phyloP scores from a whole-genome alignment of 2,888 invertebrate species.

The Perithous albicinctus region DNA sequence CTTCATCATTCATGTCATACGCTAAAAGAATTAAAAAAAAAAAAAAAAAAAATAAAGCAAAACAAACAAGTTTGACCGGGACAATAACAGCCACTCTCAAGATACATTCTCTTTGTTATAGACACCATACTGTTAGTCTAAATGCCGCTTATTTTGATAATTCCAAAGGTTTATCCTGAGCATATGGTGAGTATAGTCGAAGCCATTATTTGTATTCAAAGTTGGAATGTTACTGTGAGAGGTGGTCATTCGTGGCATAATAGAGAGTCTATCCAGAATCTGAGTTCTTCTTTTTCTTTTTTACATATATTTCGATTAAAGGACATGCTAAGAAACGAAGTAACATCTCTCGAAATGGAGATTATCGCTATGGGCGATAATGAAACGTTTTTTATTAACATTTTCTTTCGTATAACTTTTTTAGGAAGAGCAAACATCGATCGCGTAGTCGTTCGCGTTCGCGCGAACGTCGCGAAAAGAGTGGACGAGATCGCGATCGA shows the following conservation, averaged over 20 bases:
- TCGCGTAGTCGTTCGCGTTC: conserved; percentile 84
- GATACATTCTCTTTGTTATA: conserved; percentile 84
- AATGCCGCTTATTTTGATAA: conserved; percentile 84
- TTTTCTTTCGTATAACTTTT: conserved; percentile 64
- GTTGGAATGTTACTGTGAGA: conserved; percentile 65
- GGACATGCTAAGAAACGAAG: conserved; percentile 41
- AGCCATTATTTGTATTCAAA: conserved; percentile 64
- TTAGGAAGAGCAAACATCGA: conserved; percentile 85
- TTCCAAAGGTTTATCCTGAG: conserved; percentile 83
- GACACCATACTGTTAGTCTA: conserved; percentile 84
- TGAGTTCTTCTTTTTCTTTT: too few species aligned
- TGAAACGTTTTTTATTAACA: background rate
- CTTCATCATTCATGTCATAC: conserved; percentile 36
- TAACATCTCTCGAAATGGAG: conserved; percentile 34
- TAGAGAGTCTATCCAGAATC: conserved; percentile 17
- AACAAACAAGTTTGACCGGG: conserved; percentile 38
- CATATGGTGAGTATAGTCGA: conserved; percentile 81
- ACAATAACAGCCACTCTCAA: conserved; percentile 79
- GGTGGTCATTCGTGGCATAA: conserved; percentile 44
- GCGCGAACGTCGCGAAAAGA: conserved; percentile 83
- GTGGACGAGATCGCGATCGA: conserved; percentile 83
- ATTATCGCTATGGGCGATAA: background rate
- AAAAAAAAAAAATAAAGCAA: conserved; percentile 25
- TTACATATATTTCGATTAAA: conserved; percentile 24
- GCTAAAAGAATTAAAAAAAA: conserved; percentile 8